Base-by-base conservation (phyloP, 2,888 invertebrate species). In the Torymus tubicola region DNA sequence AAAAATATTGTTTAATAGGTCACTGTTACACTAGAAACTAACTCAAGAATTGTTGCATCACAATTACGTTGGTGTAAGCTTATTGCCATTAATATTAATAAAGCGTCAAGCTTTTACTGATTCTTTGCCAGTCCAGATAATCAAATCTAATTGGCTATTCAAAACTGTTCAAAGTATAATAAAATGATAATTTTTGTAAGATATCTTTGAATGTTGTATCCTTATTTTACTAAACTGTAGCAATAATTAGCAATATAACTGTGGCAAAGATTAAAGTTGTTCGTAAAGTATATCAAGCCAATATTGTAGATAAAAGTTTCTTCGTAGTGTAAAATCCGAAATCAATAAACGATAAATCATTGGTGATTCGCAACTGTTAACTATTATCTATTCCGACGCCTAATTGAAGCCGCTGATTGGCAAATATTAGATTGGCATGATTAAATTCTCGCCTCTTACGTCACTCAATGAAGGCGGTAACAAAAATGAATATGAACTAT, bases 21-120 rank as follows among this genome's bases (percentile, higher is more conserved):
- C 85, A 85, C 71, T 84, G 81, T 84, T 83, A 80, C 83, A 84
- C 82, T 65, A 75, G 69, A 84, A 74, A 71, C 78, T 82, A 78
- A 77, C 50, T 83, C 67, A 58, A 68, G 68, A 67, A 64, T 61
- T 55, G 14, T 86, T 84, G 78, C 84, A 73, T 85, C 84, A 86
- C 77, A 76, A 50, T 78, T 76, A 71, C 55, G 61, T 65, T 65
- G 75, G 53, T 55, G 61, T 75, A 18, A 60, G 42, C 67, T 71
- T 71, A 75, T 75, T 74, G 53, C 57, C 55, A 80, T 76, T 63
- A 75, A 71, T 71, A 67, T 65, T 67, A 67, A 61, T 65, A 18
- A 12, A 11, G 50, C 50, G n/a, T n/a, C 31, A 11, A 78, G 13
- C 16, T 65, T 67, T 53, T 70, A 58, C 42, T 60, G 18, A 72